A percentile compares a stretch with the other conserved stretches of the same genome.
phyloP scores from a whole-genome alignment of 1,140 invertebrate genomes.

The Streblospio benedicti region DNA sequence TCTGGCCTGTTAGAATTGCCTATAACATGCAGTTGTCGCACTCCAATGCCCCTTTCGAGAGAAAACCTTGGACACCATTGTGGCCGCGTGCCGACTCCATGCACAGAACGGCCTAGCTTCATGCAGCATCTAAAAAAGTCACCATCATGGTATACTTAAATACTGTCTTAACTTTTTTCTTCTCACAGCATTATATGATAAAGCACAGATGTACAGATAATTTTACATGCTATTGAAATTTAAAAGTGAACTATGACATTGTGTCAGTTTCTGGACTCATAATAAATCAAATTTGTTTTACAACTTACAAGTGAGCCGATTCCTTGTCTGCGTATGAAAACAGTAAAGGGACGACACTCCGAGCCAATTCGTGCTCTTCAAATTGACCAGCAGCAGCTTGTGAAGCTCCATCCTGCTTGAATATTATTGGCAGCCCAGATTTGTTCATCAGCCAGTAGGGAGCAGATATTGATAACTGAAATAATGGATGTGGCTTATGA shows the following conservation, averaged over 20 bases:
- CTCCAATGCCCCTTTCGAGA: conserved; percentile 63
- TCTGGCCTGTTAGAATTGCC: conserved; percentile 58
- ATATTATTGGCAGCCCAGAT: conserved; percentile 86
- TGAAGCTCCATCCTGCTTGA: conserved; percentile 72
- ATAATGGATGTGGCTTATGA: conserved; percentile 20
- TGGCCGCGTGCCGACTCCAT: conserved; percentile 29
- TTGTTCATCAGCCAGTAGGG: conserved; percentile 94
- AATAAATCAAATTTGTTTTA: no score
- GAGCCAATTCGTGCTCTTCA: conserved; percentile 83
- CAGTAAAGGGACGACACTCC: conserved; percentile 82
- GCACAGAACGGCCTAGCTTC: conserved; percentile 60
- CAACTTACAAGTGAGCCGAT: not conserved
- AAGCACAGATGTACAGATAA: no score
- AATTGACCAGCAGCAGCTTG: conserved; percentile 85
- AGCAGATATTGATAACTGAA: conserved; percentile 68
- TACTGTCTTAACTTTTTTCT: no score
- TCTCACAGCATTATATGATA: conserved; percentile 50
- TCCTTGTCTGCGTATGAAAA: conserved; percentile 76
- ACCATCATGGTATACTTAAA: no score
- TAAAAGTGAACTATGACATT: no score
- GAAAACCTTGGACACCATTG: conserved; percentile 70
- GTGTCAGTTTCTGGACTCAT: no score
- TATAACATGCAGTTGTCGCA: conserved; percentile 58
- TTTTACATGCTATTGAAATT: not conserved
- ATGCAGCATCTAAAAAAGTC: conserved; percentile 48